A percentile compares a stretch with the other conserved stretches of the same genome.
Evolutionary conservation across 2,797 vertebrate species (phyloP).

Genomic region (Spea hammondii): DNA sequence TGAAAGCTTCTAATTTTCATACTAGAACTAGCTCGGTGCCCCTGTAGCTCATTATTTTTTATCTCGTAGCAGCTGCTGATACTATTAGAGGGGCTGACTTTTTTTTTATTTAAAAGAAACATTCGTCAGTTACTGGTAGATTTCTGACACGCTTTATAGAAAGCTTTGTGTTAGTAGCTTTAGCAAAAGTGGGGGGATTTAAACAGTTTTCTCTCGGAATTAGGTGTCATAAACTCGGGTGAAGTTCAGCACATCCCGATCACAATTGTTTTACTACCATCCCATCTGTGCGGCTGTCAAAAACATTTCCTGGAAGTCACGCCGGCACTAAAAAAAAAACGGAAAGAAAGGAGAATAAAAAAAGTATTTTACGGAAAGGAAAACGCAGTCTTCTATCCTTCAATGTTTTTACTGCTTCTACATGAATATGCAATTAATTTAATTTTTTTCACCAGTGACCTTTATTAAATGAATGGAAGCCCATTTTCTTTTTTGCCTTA

Average conservation of each 20-base stretch:
- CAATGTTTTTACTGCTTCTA: background rate
- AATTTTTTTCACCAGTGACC: slow-evolving; percentile 33
- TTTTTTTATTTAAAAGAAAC: slow-evolving; percentile 63
- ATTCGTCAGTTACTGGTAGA: slow-evolving; percentile 62
- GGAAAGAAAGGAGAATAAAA: background rate
- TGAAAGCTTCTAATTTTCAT: slow-evolving; percentile 61
- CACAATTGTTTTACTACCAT: slow-evolving; percentile 46
- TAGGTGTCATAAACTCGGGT: slow-evolving; percentile 68
- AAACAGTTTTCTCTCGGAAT: slow-evolving; percentile 69
- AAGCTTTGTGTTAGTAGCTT: slow-evolving; percentile 64
- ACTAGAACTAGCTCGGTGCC: slow-evolving; percentile 54
- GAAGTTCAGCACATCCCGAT: slow-evolving; percentile 70
- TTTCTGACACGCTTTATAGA: slow-evolving; percentile 66
- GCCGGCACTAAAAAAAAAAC: background rate
- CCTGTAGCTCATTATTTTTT: slow-evolving; percentile 62
- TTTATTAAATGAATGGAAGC: slow-evolving; percentile 28
- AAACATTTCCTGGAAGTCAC: slow-evolving; percentile 10
- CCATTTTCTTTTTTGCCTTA: slow-evolving; percentile 35
- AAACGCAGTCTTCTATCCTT: background rate
- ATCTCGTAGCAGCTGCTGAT: slow-evolving; percentile 66
- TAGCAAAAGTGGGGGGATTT: slow-evolving; percentile 64
- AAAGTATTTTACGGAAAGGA: background rate
- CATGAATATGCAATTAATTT: slow-evolving; percentile 22
- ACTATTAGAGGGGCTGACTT: slow-evolving; percentile 63
- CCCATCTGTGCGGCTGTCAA: slow-evolving; percentile 50